Evolutionary conservation across 2,888 invertebrate genomes (phyloP).

Genomic region (Ptycholaimellus sp.): DNA sequence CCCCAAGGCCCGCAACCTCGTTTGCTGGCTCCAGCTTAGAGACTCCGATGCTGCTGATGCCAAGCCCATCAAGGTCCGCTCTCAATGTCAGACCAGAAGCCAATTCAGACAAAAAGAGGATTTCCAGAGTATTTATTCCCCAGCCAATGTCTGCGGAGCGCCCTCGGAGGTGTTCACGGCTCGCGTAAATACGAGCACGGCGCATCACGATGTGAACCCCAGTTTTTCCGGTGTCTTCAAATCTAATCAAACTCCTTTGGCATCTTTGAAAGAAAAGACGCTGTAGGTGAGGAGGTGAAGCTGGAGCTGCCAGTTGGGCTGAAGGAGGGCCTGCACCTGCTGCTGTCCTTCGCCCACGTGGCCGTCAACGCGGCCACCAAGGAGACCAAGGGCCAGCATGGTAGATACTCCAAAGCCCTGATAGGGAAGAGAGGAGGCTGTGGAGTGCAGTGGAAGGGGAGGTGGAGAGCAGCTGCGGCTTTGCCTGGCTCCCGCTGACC

Average conservation of each 20-base stretch:
- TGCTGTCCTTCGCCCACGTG: conserved; percentile 84
- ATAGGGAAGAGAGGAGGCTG: conserved; percentile 20
- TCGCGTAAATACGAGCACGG: too few relatives aligned
- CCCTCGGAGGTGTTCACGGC: too few relatives aligned
- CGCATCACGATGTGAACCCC: conserved; percentile 21
- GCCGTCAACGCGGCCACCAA: conserved; percentile 9
- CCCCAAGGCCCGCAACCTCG: conserved; percentile 59
- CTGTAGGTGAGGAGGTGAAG: conserved; percentile 42
- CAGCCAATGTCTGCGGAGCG: too few relatives aligned
- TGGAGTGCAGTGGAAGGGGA: too few relatives aligned
- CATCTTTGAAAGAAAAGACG: conserved; percentile 57
- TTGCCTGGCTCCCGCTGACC: conserved; percentile 69
- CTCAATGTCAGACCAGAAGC: too few relatives aligned
- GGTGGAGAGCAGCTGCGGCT: conserved; percentile 51
- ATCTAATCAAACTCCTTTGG: too few relatives aligned
- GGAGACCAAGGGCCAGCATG: conserved; percentile 1
- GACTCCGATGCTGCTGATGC: conserved; percentile 61
- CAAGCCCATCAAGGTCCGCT: too few relatives aligned
- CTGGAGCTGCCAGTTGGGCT: conserved; percentile 61
- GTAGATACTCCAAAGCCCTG: too few relatives aligned
- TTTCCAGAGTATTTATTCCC: too few relatives aligned
- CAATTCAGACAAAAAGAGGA: too few relatives aligned
- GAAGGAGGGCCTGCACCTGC: conserved; percentile 58
- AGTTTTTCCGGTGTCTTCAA: conserved; percentile 10
- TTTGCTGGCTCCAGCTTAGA: conserved; percentile 61